Evolutionary conservation across 2,797 vertebrate species (phyloP).

Genomic region (Alfaro cultratus): DNA sequence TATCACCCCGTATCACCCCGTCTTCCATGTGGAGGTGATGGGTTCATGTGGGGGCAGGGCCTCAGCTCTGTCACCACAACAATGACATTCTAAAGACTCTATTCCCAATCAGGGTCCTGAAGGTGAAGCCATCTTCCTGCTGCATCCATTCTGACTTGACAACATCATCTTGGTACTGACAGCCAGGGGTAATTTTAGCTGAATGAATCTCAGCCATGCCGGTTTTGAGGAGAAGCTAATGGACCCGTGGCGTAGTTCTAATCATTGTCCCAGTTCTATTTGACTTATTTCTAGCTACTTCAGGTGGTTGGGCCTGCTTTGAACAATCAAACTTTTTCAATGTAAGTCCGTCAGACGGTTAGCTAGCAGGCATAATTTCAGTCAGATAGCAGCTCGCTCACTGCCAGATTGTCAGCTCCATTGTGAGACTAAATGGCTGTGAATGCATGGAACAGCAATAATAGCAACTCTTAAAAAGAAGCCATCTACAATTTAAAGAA

Average conservation of each 20-base stretch:
- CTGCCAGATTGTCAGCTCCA: background rate
- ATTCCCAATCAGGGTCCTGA: slow-evolving; percentile 39
- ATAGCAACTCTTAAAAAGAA: no score
- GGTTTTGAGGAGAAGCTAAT: slow-evolving; percentile 12
- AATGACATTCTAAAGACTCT: slow-evolving; percentile 73
- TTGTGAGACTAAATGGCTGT: background rate
- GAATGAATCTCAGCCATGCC: slow-evolving; percentile 30
- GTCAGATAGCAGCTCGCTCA: background rate
- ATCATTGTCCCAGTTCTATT: background rate
- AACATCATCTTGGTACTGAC: slow-evolving; percentile 58
- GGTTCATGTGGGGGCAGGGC: slow-evolving; percentile 47
- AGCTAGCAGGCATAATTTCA: background rate
- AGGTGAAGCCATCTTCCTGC: slow-evolving; percentile 57
- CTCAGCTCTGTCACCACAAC: slow-evolving; percentile 73
- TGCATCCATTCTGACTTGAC: slow-evolving; percentile 22
- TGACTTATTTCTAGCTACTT: background rate
- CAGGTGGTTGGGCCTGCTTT: background rate
- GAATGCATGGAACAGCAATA: no score
- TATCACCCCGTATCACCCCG: background rate
- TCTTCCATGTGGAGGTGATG: slow-evolving; percentile 54
- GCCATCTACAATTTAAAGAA: no score
- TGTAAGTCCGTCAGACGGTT: background rate
- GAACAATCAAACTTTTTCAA: background rate
- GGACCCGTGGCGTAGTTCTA: slow-evolving; percentile 11
- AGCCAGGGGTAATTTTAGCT: slow-evolving; percentile 55